Base-by-base conservation (phyloP, 92 coral and sea anemone genomes). In the Palythoa heliodiscus region DNA sequence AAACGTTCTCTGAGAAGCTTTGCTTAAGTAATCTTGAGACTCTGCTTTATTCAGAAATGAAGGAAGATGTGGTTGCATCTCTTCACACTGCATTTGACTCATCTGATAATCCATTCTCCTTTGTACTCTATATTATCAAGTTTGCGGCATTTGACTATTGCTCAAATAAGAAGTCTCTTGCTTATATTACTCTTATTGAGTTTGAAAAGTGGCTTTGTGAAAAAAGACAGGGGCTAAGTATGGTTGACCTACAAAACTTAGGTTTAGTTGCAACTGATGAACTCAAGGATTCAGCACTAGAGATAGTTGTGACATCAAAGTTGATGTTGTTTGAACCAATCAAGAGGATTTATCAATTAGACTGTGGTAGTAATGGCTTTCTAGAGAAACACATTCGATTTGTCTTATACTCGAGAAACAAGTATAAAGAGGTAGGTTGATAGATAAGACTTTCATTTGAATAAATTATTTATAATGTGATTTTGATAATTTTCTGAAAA, bases 281-380 rank as follows among this genome's bases (percentile, higher is more conserved):
- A 80, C 93, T 92, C 35, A 93, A 94, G 70, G 98, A 96, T 69
- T 63, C 77, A 70, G 98, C 96, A 16, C 72, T 96, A 57, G 95
- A 95, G 78, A 82, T 87, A 82, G 95, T 96, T 37, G 89, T 89
- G 22, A 86, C 98, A 0, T 89, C 93, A 82, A 96, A 89, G 75
- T 93, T 89, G 13, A 78, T 91, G 29, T 82, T 94, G 48, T 96
- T 96, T 91, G 99, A 96, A 50, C 90, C 98, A 50, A 83, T 95
- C n/a, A 92, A 89, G 71, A 96, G 92, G 74, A 82, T 92, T 19
- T 96, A 83, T 86, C 87, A 94, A 73, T 95, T 96, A 66, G 98
- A 96, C 47, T 82, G 93, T 72, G 91, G 87, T n/a, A 91, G 93
- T 29, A 96, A 96, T 83, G 90, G 93, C 35, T 96, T 89, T 87